Base-by-base conservation (phyloP, 2,888 invertebrate species). In the Dicycla oo region DNA sequence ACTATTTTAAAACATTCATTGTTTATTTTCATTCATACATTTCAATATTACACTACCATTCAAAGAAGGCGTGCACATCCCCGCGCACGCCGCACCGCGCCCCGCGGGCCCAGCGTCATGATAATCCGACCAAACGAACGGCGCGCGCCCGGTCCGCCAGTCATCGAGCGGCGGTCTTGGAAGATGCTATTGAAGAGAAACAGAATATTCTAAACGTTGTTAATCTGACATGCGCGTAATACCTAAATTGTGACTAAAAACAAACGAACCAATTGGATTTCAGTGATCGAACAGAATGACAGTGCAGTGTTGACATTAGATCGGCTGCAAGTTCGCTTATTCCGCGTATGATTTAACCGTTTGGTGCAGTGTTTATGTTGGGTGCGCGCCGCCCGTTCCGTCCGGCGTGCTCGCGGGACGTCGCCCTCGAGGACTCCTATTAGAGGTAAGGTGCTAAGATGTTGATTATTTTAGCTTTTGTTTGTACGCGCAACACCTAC, bases 311-410 rank as follows among this genome's bases (percentile, higher is more conserved):
- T 82, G 81, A 88, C 83, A 85, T 83, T 89, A 86, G 79, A 85
- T 81, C 72, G 74, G 73, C 78, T 86, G 84, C 84, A 85, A 88
- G 75, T 86, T 89, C 84, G 73, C 79, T 80, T 84, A 88, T 88
- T 90, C 86, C 89, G 89, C 89, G 88, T 90, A 93, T 91, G 90
- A 90, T 93, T 90, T 88, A 90, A 88, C 88, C 88, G 91, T 91
- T 93, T 93, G 92, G 95, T 95, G 95, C 92, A 94, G 95, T 96
- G 95, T 96, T 96, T 96, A 95, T 95, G 95, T 95, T 93, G 91
- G 91, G 90, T 93, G 90, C 93, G 94, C 93, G 93, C 92, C 92
- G 91, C 91, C 90, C 90, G 94, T 89, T 93, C 89, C 89, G 91
- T 93, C 91, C 93, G 93, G 92, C 92, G 91, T 92, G 91, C 90